Evolutionary conservation across 2,797 vertebrate species (phyloP).

Genomic region (Enteromius paludinosus): DNA sequence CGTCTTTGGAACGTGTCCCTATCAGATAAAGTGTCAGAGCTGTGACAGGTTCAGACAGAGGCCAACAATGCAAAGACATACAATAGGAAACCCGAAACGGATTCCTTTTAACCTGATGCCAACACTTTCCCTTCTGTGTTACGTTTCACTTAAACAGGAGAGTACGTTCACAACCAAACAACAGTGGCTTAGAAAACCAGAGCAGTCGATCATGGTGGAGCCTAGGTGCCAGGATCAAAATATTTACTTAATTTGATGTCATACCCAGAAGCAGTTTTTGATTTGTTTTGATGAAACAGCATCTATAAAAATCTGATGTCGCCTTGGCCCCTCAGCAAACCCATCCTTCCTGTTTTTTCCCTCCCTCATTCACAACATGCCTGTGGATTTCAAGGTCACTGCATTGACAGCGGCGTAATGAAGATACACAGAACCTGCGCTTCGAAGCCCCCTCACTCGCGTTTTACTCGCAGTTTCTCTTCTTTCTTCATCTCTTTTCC

Average conservation of each 20-base stretch:
- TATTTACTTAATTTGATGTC: not conserved
- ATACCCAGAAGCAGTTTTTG: not conserved
- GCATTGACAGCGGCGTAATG: slow-evolving; percentile 70
- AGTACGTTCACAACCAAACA: slow-evolving; percentile 7
- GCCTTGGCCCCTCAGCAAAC: slow-evolving; percentile 44
- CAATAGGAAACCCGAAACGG: slow-evolving; percentile 31
- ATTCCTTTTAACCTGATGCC: slow-evolving; percentile 46
- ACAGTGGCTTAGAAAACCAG: not conserved
- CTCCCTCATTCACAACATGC: slow-evolving; percentile 55
- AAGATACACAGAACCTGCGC: slow-evolving; percentile 73
- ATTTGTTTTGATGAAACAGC: slow-evolving; percentile 6
- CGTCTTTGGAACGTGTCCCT: not conserved
- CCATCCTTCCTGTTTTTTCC: slow-evolving; percentile 49
- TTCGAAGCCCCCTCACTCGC: slow-evolving; percentile 65
- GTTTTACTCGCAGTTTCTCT: slow-evolving; percentile 5
- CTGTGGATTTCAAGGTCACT: slow-evolving; percentile 74
- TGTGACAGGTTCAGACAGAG: slow-evolving; percentile 27
- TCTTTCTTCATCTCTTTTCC: slow-evolving; percentile 21
- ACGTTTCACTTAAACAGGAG: slow-evolving; percentile 24
- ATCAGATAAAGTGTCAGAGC: slow-evolving; percentile 23
- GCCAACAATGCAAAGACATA: slow-evolving; percentile 36
- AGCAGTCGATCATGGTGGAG: not conserved
- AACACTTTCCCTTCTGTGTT: slow-evolving; percentile 32
- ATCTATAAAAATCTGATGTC: slow-evolving; percentile 21
- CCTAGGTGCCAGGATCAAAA: not conserved